Base-by-base conservation (phyloP, 2,888 invertebrate genomes). In the Choreutis nemorana region DNA sequence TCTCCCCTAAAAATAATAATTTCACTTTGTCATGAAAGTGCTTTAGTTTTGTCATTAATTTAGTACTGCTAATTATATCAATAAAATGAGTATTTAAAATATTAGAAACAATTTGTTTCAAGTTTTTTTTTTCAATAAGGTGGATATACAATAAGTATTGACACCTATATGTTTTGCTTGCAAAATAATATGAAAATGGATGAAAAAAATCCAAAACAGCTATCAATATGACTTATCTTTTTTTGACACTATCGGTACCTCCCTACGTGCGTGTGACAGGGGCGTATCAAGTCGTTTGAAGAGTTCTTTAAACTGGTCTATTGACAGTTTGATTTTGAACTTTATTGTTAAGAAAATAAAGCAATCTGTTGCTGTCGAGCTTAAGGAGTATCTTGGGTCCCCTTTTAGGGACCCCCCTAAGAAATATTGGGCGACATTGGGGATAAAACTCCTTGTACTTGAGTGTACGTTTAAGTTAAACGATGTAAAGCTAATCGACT, bases 151-250 rank as follows among this genome's bases (percentile, higher is more conserved):
- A n/a, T n/a, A n/a, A n/a, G n/a, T n/a, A n/a, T n/a, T n/a, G n/a
- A n/a, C n/a, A n/a, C n/a, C n/a, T n/a, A n/a, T n/a, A n/a, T n/a
- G n/a, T n/a, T n/a, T n/a, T n/a, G n/a, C n/a, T n/a, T n/a, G n/a
- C n/a, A n/a, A n/a, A 18, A 18, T 18, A 18, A 18, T 5, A 18
- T 18, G 18, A 8, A 39, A 40, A 44, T 41, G 47, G 45, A 48
- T 37, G 37, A 33, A 48, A 55, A 63, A 58, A 60, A 49, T 47
- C n/a, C n/a, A n/a, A n/a, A n/a, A n/a, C n/a, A n/a, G 68, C 66
- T 60, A 70, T 78, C 67, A 64, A 77, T 78, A 66, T 70, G 70
- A 66, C 65, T 78, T 79, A 78, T 79, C 77, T 79, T 79, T 70
- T 72, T 75, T 65, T 78, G 79, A 79, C 78, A 73, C 68, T 78